A percentile compares a stretch with the other conserved stretches of the same genome.
These are phyloP conservation scores for Dicyrtoma fusca DNA, from an alignment of 2,888 invertebrate species.

Conservation along the genomic window DNA sequence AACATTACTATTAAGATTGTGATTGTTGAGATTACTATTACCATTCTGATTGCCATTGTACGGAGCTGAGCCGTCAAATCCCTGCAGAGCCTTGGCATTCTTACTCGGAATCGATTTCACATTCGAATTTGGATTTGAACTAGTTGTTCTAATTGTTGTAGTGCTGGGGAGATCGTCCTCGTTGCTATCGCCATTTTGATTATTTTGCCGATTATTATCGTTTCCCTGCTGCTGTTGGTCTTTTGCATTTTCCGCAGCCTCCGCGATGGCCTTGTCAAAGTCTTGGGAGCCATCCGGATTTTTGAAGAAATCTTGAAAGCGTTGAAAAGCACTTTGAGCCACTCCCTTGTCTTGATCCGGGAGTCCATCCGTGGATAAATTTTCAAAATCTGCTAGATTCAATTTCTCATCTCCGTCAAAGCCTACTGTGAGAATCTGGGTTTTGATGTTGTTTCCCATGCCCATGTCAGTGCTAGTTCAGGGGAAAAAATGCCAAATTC, in stretches of 20 bases:
- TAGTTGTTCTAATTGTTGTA: no score
- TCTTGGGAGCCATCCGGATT: constrained; percentile 36
- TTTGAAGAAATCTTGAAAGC: constrained; percentile 53
- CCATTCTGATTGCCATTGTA: no score
- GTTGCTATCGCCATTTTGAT: no score
- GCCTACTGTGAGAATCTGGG: constrained; percentile 55
- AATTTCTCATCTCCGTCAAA: constrained; percentile 56
- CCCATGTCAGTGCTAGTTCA: constrained; percentile 18
- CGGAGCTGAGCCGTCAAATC: background rate
- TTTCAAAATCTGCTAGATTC: constrained; percentile 53
- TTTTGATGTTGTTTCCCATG: constrained; percentile 47
- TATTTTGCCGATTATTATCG: no score
- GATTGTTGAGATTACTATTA: background rate
- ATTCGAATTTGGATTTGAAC: no score
- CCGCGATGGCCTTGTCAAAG: constrained; percentile 31
- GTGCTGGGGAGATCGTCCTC: no score
- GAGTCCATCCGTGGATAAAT: constrained; percentile 39
- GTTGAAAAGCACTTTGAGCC: constrained; percentile 53
- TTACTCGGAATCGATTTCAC: no score
- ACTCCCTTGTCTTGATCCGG: constrained; percentile 52
- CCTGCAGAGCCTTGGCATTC: no score
- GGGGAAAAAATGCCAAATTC: background rate
- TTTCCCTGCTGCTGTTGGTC: no score
- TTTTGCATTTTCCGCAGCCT: constrained; percentile 3
- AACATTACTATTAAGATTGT: background rate